Evolutionary conservation across 2,113 vertebrate species (phyloP).

Genomic region (Crotalus horridus): DNA sequence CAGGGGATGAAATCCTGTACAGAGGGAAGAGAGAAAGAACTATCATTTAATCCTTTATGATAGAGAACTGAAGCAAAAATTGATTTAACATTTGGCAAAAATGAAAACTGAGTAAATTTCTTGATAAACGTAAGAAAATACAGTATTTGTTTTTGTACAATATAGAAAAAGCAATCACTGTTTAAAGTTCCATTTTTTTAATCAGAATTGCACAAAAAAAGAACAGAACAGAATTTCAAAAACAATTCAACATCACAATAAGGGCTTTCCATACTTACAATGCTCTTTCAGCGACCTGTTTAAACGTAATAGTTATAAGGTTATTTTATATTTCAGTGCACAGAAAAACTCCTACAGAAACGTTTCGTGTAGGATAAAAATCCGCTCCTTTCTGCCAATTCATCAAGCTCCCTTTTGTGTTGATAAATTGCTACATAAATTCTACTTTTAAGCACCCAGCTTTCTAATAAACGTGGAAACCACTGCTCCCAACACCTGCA

Average conservation of each 20-base stretch:
- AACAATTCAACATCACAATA: conserved; percentile 54
- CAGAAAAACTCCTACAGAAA: conserved; percentile 43
- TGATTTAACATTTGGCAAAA: conserved; percentile 42
- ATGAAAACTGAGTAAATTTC: background rate
- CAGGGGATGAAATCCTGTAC: conserved; percentile 26
- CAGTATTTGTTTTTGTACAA: conserved; percentile 15
- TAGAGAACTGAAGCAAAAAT: conserved; percentile 12
- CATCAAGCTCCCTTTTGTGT: conserved; percentile 5
- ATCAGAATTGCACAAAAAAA: conserved; percentile 11
- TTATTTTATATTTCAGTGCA: conserved; percentile 49
- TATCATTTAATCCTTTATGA: conserved; percentile 29
- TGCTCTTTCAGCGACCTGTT: conserved; percentile 53
- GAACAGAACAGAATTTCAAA: conserved; percentile 22
- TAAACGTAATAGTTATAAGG: conserved; percentile 43
- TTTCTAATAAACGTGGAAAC: conserved; percentile 27
- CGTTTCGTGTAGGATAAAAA: conserved; percentile 19
- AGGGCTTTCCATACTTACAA: conserved; percentile 62
- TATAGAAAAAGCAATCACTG: conserved; percentile 14
- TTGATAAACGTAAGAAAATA: conserved; percentile 43
- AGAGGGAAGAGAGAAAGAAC: background rate
- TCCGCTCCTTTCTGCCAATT: conserved; percentile 2
- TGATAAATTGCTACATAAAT: conserved; percentile 14
- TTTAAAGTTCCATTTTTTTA: conserved; percentile 32
- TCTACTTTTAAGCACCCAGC: conserved; percentile 51
- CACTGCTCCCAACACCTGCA: conserved; percentile 66